These are phyloP conservation scores for Micromussa lordhowensis DNA, from an alignment of 92 coral and sea anemone genomes.

Conservation along the genomic window DNA sequence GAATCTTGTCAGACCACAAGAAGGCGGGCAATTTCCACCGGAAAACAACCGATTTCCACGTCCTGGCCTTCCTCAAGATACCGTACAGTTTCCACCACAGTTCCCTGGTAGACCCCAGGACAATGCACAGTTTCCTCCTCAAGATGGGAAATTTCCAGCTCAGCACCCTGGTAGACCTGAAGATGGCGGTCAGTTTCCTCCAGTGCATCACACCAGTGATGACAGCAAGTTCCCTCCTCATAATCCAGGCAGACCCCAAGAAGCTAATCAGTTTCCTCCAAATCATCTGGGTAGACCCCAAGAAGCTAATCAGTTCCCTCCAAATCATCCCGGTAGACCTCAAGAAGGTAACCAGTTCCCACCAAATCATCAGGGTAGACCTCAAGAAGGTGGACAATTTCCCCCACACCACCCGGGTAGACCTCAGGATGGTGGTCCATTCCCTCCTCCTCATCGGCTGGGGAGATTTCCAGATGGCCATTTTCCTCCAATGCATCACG, in stretches of 20 bases:
- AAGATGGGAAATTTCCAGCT: slow-evolving; percentile 46
- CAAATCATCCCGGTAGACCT: slow-evolving; percentile 45
- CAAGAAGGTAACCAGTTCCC: slow-evolving; percentile 47
- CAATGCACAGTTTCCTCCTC: slow-evolving; percentile 38
- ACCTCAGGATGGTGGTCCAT: slow-evolving; percentile 55
- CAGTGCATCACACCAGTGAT: slow-evolving; percentile 48
- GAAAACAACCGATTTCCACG: slow-evolving; percentile 45
- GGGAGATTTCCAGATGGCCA: slow-evolving; percentile 56
- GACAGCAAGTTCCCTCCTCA: slow-evolving; percentile 51
- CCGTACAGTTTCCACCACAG: slow-evolving; percentile 55
- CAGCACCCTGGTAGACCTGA: slow-evolving; percentile 29
- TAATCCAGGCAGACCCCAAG: slow-evolving; percentile 49
- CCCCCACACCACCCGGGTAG: slow-evolving; percentile 45
- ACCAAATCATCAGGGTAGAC: slow-evolving; percentile 41
- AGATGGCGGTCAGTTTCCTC: slow-evolving; percentile 45
- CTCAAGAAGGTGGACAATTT: slow-evolving; percentile 24
- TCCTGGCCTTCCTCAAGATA: slow-evolving; percentile 34
- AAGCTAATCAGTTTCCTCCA: slow-evolving; percentile 42
- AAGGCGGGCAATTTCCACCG: slow-evolving; percentile 60
- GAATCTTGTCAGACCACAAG: slow-evolving; percentile 54
- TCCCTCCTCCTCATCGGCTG: slow-evolving; percentile 65
- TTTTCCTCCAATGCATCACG: slow-evolving; percentile 53
- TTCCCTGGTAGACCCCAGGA: slow-evolving; percentile 46
- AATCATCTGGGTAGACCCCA: slow-evolving; percentile 50
- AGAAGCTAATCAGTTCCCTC: slow-evolving; percentile 44